Percentiles rank a stretch among this genome's conserved stretches.
These are phyloP conservation scores for Yponomeuta plumbellus DNA, from an alignment of 2,888 invertebrate species.

Conservation along the genomic window DNA sequence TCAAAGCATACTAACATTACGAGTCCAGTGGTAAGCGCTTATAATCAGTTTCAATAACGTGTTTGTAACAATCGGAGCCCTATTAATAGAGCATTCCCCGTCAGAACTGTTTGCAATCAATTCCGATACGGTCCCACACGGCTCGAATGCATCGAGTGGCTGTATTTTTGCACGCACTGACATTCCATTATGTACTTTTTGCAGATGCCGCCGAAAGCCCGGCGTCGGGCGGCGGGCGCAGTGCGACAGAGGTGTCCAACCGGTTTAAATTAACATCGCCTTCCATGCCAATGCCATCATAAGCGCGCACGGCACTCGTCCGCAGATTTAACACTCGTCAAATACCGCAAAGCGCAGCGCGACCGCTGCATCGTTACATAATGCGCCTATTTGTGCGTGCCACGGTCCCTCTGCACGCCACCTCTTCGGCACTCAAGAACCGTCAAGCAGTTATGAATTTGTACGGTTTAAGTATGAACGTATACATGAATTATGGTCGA, in stretches of 20 bases:
- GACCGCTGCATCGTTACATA: constrained; percentile 35
- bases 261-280: constrained; percentile 66
- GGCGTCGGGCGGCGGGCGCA: constrained; percentile 55
- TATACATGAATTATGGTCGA: neutral
- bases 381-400: constrained; percentile 13
- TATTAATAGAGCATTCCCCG: neutral
- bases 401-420: constrained; percentile 3
- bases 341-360: constrained; percentile 55
- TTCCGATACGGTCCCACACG: neutral
- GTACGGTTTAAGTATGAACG: neutral
- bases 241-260: constrained; percentile 67
- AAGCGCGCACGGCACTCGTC: constrained; percentile 65
- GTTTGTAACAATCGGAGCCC: neutral
- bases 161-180: constrained; percentile 7
- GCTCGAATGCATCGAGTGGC: constrained; percentile 6
- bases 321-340: constrained; percentile 71
- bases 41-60: constrained; percentile 1
- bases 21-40: neutral
- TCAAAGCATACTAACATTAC: neutral
- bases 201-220: constrained; percentile 70
- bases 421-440: neutral
- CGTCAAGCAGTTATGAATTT: neutral
- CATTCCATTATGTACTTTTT: constrained; percentile 66
- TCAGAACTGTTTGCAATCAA: constrained; percentile 10
- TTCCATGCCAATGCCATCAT: constrained; percentile 48